phyloP scores from a whole-genome alignment of 92 coral and sea anemone genomes.

The Paragorgia papillata region DNA sequence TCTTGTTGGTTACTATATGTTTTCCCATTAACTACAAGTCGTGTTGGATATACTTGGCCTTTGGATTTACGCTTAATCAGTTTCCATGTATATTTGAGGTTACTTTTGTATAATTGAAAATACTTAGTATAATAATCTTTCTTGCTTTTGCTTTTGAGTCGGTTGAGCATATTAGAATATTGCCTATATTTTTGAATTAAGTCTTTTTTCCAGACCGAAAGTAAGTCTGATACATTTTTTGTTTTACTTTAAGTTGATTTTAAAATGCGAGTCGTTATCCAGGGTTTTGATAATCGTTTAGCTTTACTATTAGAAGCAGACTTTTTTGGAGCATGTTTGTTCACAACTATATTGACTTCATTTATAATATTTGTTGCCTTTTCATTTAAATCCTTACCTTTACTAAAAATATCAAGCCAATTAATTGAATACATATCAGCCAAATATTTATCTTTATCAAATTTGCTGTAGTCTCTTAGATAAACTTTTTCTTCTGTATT shows the following conservation, averaged over 20 bases:
- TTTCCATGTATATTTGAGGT: conserved; percentile 52
- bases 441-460: conserved; percentile 32
- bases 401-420: conserved; percentile 17
- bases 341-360: conserved; percentile 15
- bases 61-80: conserved; percentile 56
- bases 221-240: conserved; percentile 43
- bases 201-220: conserved; percentile 1
- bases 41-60: conserved; percentile 37
- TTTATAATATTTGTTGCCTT: conserved; percentile 38
- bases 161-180: conserved; percentile 41
- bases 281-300: conserved; percentile 25
- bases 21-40: conserved; percentile 39
- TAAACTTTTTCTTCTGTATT: conserved; percentile 1
- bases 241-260: conserved; percentile 34
- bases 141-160: conserved; percentile 42
- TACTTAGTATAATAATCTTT: conserved; percentile 40
- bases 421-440: conserved; percentile 9
- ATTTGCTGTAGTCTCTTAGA: conserved; percentile 23
- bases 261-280: conserved; percentile 39
- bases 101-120: conserved; percentile 28
- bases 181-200: conserved; percentile 22
- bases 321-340: conserved; percentile 49
- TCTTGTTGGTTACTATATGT: conserved; percentile 37
- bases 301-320: conserved; percentile 1
- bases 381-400: conserved; percentile 30